A percentile compares a stretch with the other conserved stretches of the same genome.
Conservation (phyloP, 2,888 invertebrate species). For the Andrena marginata region DNA sequence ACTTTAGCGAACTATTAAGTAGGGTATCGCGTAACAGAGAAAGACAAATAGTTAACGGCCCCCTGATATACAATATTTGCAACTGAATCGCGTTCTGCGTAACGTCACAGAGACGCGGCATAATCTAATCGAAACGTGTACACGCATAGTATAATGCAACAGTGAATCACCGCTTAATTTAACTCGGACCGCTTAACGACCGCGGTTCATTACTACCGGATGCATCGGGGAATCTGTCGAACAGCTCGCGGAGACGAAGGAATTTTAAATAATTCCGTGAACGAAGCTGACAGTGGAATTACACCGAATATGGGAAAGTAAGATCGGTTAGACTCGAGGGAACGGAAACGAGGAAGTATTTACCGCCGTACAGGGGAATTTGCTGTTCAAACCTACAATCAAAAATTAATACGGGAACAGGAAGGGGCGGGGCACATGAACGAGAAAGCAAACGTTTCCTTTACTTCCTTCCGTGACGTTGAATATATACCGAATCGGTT, state of each 20-base stretch:
- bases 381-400: conserved; percentile 18
- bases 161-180: conserved; percentile 35
- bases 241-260: neutral
- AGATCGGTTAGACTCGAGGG: conserved; percentile 1
- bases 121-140: conserved; percentile 48
- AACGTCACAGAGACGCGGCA: conserved; percentile 41
- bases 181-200: conserved; percentile 29
- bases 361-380: conserved; percentile 22
- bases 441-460: neutral
- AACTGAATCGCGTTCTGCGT: conserved; percentile 39
- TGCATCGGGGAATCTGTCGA: conserved; percentile 12
- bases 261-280: neutral
- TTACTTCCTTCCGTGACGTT: conserved; percentile 6
- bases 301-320: conserved; percentile 10
- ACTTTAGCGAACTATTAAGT: neutral
- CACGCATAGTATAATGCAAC: conserved; percentile 23
- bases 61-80: conserved; percentile 35
- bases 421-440: conserved; percentile 15
- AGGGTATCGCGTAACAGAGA: conserved; percentile 16
- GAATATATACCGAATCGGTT: neutral
- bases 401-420: conserved; percentile 13
- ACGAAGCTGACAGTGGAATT: neutral
- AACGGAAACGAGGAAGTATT: conserved; percentile 37
- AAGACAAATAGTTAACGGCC: conserved; percentile 29
- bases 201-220: conserved; percentile 31